Percentiles rank a stretch among this genome's conserved stretches.
These are phyloP conservation scores for Echinops telfairi DNA, from an alignment of 2,113 vertebrate species.

Conservation along the genomic window DNA sequence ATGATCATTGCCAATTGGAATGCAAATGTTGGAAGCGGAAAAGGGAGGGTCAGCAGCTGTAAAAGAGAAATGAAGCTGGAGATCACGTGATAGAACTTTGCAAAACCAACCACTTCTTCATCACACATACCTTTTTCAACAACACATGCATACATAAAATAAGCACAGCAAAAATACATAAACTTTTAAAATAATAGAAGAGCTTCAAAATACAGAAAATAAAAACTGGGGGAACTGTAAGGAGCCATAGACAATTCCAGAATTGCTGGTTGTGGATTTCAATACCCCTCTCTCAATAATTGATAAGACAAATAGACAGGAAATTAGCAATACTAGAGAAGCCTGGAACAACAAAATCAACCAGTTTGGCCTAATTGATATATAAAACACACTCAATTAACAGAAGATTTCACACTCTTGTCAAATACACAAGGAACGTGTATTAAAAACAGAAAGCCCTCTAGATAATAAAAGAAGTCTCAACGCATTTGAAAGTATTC, in stretches of 20 bases:
- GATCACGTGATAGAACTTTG: no score
- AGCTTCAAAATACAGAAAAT: not conserved
- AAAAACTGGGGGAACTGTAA: not conserved
- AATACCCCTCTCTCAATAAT: no score
- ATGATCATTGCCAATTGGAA: no score
- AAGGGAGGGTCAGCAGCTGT: no score
- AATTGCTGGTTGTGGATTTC: not conserved
- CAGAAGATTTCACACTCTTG: not conserved
- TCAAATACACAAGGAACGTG: not conserved
- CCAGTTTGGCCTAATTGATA: rapidly evolving
- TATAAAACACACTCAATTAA: no score
- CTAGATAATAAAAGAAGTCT: not conserved
- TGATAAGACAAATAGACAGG: not conserved
- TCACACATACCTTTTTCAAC: no score
- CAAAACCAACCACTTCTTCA: no score
- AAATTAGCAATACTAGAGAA: rapidly evolving
- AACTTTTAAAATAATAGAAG: not conserved
- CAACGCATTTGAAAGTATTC: not conserved
- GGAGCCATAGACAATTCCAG: not conserved
- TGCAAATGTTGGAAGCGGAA: no score
- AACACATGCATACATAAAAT: no score
- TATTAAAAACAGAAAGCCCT: no score
- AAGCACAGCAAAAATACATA: no score
- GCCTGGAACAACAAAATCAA: rapidly evolving
- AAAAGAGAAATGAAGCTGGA: no score